Percentiles rank a stretch among this genome's conserved stretches.
Evolutionary conservation across 2,113 vertebrate species (phyloP).

Genomic region (Trachemys scripta): DNA sequence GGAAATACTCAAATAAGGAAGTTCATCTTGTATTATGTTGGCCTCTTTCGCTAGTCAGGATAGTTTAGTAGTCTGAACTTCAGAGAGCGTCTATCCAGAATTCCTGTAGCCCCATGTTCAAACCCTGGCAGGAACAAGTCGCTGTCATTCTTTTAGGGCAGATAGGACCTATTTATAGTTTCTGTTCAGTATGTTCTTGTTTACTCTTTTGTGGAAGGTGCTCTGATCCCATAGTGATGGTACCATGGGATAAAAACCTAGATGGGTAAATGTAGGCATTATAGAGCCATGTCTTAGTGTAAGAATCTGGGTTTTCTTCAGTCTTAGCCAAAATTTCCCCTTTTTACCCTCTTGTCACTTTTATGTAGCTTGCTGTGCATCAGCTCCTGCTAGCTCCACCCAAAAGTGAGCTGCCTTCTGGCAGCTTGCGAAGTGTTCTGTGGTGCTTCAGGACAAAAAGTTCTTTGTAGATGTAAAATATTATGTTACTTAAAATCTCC

Average conservation of each 20-base stretch:
- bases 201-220: background rate
- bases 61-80: background rate
- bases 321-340: background rate
- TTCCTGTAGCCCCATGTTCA: background rate
- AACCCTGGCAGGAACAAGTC: background rate
- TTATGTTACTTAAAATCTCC: background rate
- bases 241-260: background rate
- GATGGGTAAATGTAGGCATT: background rate
- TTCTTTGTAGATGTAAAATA: background rate
- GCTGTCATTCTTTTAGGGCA: background rate
- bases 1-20: background rate
- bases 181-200: background rate
- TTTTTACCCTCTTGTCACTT: background rate
- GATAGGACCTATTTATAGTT: background rate
- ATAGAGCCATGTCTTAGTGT: background rate
- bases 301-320: background rate
- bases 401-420: no score
- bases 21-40: background rate
- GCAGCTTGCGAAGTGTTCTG: no score
- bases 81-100: background rate
- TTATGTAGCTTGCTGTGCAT: background rate
- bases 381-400: background rate
- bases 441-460: no score
- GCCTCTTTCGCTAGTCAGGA: background rate
- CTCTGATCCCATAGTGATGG: background rate